Base-by-base conservation (phyloP, 2,888 invertebrate species). In the Synergus itoensis region DNA sequence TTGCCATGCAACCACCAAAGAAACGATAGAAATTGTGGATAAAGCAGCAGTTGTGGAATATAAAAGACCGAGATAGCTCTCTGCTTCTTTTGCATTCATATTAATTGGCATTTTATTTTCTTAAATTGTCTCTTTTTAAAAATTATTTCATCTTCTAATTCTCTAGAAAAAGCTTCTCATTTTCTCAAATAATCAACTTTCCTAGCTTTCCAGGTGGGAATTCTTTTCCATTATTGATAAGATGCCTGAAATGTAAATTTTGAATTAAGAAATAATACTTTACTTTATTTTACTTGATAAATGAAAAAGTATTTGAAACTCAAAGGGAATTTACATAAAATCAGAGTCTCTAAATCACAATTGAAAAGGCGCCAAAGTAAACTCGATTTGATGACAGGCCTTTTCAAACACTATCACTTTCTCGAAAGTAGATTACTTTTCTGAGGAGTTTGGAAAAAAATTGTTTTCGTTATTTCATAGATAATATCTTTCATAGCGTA, bases 1-100 rank as follows among this genome's bases (percentile, higher is more conserved):
- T 77, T 91, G 89, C 92, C 92, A 93, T 5, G 87, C 86, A 7
- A 90, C 82, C 4, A 86, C 87, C 63, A 92, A 78, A 12, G 87
- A 89, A 14, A 87, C 81, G 53, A 89, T 81, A 4, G 91, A 91
- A 12, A 85, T 85, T 28, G 86, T 65, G 2, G 89, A 91, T 3
- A 87, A 79, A n/a, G 85, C 79, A 14, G 86, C 84, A 1, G 90
- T 85, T 11, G 64, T 65, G 4, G 80, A 79, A 79, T 92, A 92
- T 2, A 91, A 73, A 0, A 84, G 12, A 5, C 88, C 83, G 4
- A 92, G 84, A 0, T 80, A 45, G 16, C 75, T 84, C 77, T 92
- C 92, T 8, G 89, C 88, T 67, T 81, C 84, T 64, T 41, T 76
- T 7, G 83, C 80, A 16, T 87, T 87, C 89, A 91, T 91, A 43